A percentile compares a stretch with the other conserved stretches of the same genome.
Evolutionary conservation across 2,797 vertebrate genomes (phyloP).

Genomic region (Alectoris magna): DNA sequence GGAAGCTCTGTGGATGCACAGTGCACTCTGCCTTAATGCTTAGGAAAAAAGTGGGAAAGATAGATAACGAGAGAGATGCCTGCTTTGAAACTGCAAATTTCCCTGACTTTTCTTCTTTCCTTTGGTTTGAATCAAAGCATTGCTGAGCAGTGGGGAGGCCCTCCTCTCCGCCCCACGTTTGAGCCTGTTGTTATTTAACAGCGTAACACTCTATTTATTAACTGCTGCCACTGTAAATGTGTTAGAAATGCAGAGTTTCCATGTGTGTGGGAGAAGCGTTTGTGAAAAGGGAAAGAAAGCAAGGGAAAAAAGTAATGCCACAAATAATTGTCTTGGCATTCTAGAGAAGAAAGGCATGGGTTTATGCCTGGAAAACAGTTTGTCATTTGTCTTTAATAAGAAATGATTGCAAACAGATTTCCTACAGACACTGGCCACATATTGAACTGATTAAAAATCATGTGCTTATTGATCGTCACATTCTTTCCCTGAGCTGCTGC

Average conservation of each 20-base stretch:
- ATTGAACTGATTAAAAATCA: conserved; percentile 15
- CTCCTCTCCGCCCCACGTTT: not conserved
- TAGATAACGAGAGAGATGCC: not conserved
- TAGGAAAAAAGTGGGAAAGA: not conserved
- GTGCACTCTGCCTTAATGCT: not conserved
- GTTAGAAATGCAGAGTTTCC: not conserved
- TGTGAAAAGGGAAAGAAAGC: conserved; percentile 9
- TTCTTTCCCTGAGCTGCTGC: not conserved
- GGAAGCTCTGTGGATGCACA: not conserved
- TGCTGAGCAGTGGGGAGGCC: conserved; percentile 36
- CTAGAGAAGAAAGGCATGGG: conserved; percentile 1
- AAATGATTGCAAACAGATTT: conserved; percentile 48
- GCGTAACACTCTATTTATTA: conserved; percentile 28
- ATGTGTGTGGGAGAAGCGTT: conserved; percentile 40
- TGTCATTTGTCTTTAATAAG: conserved; percentile 36
- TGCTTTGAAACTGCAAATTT: not conserved
- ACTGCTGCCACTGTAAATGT: conserved; percentile 21
- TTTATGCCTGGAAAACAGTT: conserved; percentile 17
- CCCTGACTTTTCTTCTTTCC: not conserved
- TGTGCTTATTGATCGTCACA: not conserved
- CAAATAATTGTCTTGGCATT: not conserved
- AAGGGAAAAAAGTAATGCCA: not conserved
- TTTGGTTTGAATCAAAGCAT: not conserved
- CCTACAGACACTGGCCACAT: conserved; percentile 23
- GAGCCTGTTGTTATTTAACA: conserved; percentile 51